Evolutionary conservation across 2,797 vertebrate genomes (phyloP).

Genomic region (Lithobates pipiens): DNA sequence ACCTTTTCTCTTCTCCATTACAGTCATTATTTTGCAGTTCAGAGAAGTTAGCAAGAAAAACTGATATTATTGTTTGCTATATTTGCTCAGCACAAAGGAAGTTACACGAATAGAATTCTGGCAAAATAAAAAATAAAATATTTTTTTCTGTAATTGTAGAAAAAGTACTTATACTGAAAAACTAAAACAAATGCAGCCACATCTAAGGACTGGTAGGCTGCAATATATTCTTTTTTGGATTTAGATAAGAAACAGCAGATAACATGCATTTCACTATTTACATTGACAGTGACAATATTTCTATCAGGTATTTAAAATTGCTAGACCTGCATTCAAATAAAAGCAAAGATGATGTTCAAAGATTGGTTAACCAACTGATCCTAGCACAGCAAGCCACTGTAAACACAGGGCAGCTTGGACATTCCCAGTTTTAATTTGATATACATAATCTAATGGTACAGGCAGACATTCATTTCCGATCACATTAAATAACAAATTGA

Average conservation of each 20-base stretch:
- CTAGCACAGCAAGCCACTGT: constrained; percentile 2
- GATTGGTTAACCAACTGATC: constrained; percentile 13
- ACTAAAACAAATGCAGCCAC: background rate
- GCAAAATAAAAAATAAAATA: too few species aligned
- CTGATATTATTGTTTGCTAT: too few species aligned
- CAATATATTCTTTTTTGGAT: background rate
- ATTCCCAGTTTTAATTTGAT: constrained; percentile 14
- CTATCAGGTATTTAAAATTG: too few species aligned
- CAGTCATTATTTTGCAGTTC: too few species aligned
- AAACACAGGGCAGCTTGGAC: background rate
- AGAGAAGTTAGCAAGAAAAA: too few species aligned
- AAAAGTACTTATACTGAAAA: too few species aligned
- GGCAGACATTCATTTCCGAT: background rate
- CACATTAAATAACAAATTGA: background rate
- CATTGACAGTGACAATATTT: background rate
- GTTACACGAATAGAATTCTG: too few species aligned
- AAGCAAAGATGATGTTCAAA: background rate
- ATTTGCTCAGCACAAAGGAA: too few species aligned
- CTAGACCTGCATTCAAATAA: background rate
- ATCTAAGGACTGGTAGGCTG: too few species aligned
- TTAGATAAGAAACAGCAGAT: background rate
- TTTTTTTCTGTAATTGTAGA: too few species aligned
- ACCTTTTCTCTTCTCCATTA: too few species aligned
- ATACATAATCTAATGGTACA: background rate
- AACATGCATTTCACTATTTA: background rate